Percentiles rank a stretch among this genome's conserved stretches.
These are phyloP conservation scores for Neoascia interrupta DNA, from an alignment of 2,888 invertebrate genomes.

Conservation along the genomic window DNA sequence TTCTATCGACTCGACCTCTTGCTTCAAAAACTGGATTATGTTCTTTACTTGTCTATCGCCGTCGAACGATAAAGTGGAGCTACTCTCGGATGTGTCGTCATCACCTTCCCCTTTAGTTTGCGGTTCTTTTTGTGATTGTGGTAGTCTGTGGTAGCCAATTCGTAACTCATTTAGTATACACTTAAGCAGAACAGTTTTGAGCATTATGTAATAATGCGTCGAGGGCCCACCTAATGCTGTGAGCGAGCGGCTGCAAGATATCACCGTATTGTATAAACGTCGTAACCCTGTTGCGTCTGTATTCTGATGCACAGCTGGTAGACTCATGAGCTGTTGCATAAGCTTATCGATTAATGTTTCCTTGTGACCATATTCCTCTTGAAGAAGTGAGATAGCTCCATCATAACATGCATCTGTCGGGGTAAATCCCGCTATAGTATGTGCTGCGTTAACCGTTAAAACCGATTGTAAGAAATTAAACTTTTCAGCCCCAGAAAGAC, in stretches of 20 bases:
- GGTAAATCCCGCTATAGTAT: not conserved
- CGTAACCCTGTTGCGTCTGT: too few species aligned
- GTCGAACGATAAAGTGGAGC: slow-evolving; percentile 20
- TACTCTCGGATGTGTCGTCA: not conserved
- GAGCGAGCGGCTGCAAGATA: slow-evolving; percentile 6
- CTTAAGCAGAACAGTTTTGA: too few species aligned
- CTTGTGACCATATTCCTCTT: not conserved
- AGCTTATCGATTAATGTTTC: not conserved
- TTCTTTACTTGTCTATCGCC: slow-evolving; percentile 24
- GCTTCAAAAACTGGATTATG: slow-evolving; percentile 7
- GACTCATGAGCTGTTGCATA: not conserved
- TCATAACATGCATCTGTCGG: not conserved
- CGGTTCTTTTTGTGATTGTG: too few species aligned
- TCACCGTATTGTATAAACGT: slow-evolving; percentile 2
- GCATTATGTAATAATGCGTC: too few species aligned
- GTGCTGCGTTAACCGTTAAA: not conserved
- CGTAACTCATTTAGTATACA: slow-evolving; percentile 9
- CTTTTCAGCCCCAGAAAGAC: not conserved
- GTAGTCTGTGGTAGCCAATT: not conserved
- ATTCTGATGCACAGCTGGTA: too few species aligned
- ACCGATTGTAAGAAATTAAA: slow-evolving; percentile 4
- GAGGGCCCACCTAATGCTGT: too few species aligned
- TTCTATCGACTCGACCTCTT: slow-evolving; percentile 11
- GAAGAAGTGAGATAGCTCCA: not conserved
- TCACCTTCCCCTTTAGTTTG: not conserved